phyloP scores from a whole-genome alignment of 2,888 invertebrate species.

The Drosophila gaucha region DNA sequence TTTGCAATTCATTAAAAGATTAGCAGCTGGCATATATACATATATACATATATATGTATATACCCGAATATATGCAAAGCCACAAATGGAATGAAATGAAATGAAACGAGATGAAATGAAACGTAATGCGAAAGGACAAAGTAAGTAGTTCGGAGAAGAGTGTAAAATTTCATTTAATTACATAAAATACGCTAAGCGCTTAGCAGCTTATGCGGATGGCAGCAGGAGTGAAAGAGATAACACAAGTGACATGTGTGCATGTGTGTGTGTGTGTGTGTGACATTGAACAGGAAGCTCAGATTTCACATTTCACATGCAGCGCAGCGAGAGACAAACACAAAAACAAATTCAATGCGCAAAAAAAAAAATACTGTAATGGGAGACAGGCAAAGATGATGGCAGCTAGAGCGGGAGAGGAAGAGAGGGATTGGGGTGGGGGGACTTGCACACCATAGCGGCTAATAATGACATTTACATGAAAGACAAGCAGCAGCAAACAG shows the following conservation, averaged over 20 bases:
- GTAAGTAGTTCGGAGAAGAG: slow-evolving; percentile 31
- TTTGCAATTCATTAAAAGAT: slow-evolving; percentile 77
- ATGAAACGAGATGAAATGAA: slow-evolving; percentile 22
- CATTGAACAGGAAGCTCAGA: slow-evolving; percentile 79
- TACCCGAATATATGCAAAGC: slow-evolving; percentile 14
- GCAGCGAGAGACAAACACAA: slow-evolving; percentile 27
- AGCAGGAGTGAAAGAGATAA: background rate
- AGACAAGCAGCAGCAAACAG: slow-evolving; percentile 38
- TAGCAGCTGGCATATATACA: slow-evolving; percentile 40
- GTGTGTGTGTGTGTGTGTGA: slow-evolving; percentile 30
- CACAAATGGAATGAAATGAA: slow-evolving; percentile 18
- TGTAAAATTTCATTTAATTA: slow-evolving; percentile 80
- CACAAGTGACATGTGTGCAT: slow-evolving; percentile 11
- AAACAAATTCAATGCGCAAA: slow-evolving; percentile 39
- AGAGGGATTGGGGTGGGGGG: background rate
- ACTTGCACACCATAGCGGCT: slow-evolving; percentile 38
- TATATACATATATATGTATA: too few relatives aligned
- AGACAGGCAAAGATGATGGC: slow-evolving; percentile 35
- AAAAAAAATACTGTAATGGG: slow-evolving; percentile 53
- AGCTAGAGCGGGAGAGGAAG: background rate
- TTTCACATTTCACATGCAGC: slow-evolving; percentile 68
- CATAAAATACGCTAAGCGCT: slow-evolving; percentile 68
- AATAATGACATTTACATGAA: slow-evolving; percentile 74
- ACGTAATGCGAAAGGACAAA: slow-evolving; percentile 29
- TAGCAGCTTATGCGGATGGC: slow-evolving; percentile 45